Percentiles rank a stretch among this genome's conserved stretches.
These are phyloP conservation scores for Leptosomus discolor DNA, from an alignment of 2,113 vertebrate species.

Conservation along the genomic window DNA sequence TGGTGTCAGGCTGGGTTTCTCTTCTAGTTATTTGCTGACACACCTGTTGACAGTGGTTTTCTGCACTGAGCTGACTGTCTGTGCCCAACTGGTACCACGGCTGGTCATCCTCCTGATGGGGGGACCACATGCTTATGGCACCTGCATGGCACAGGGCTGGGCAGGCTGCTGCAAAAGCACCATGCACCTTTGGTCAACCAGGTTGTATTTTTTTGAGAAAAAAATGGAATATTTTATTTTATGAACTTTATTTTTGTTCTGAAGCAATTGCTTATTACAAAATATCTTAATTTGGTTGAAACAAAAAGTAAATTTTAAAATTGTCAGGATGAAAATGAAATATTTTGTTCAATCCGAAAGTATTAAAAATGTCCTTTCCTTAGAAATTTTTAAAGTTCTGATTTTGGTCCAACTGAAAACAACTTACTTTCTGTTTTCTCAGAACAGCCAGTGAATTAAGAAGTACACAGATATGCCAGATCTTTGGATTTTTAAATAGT, in stretches of 20 bases:
- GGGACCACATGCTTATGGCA: accelerated
- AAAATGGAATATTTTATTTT: not conserved
- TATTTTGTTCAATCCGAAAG: not conserved
- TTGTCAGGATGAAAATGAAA: not conserved
- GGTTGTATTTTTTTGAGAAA: not conserved
- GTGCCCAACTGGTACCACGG: not conserved
- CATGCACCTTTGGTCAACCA: not conserved
- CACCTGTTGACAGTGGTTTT: not conserved
- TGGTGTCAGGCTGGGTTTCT: not conserved
- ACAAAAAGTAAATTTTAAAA: not conserved
- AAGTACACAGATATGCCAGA: not conserved
- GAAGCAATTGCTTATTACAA: not conserved
- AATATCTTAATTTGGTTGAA: not conserved
- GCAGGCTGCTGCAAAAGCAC: not conserved
- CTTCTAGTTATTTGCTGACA: not conserved
- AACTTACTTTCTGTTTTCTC: not conserved
- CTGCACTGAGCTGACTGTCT: not conserved
- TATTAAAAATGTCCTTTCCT: not conserved
- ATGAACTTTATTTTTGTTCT: not conserved
- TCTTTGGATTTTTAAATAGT: not conserved
- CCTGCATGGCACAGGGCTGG: not conserved
- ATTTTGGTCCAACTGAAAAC: not conserved
- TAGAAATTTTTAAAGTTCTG: not conserved
- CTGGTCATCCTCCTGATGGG: accelerated
- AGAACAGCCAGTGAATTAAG: not conserved